phyloP scores from a whole-genome alignment of 92 coral and sea anemone genomes.

The Parazoanthus atlanticus region DNA sequence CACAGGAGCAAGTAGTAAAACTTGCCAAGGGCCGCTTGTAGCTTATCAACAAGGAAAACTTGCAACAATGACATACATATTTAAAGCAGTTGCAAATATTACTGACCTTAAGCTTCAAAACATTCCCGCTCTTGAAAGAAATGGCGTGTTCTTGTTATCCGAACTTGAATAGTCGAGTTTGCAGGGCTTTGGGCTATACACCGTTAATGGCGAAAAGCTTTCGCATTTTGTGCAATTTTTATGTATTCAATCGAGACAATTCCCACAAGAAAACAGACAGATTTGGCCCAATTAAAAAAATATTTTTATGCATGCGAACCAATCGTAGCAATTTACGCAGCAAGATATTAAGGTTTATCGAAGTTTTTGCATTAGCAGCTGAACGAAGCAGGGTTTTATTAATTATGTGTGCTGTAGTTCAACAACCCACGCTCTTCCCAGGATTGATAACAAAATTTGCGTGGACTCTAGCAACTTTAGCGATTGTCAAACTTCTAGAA shows the following conservation, averaged over 20 bases:
- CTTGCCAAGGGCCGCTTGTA: not conserved
- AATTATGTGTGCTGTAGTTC: not conserved
- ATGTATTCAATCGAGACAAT: not conserved
- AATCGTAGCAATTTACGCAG: not conserved
- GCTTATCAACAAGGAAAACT: not conserved
- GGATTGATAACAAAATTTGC: not conserved
- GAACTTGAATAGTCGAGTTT: not conserved
- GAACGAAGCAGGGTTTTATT: not conserved
- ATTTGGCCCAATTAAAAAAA: conserved; percentile 6
- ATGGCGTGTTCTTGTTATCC: not conserved
- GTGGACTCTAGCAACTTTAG: not conserved
- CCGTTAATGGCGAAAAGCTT: not conserved
- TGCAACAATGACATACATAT: not conserved
- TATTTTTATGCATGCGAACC: not conserved
- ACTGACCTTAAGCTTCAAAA: not conserved
- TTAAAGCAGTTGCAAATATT: not conserved
- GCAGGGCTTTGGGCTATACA: not conserved
- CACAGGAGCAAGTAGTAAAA: not conserved
- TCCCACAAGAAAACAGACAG: conserved; percentile 2
- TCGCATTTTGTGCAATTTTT: not conserved
- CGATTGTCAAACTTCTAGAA: not conserved
- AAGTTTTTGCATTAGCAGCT: not conserved
- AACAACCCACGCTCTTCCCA: not conserved
- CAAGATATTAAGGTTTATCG: not conserved
- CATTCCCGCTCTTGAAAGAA: not conserved